phyloP scores from a whole-genome alignment of 2,113 vertebrate species.

The Rhinolophus ferrumequinum region DNA sequence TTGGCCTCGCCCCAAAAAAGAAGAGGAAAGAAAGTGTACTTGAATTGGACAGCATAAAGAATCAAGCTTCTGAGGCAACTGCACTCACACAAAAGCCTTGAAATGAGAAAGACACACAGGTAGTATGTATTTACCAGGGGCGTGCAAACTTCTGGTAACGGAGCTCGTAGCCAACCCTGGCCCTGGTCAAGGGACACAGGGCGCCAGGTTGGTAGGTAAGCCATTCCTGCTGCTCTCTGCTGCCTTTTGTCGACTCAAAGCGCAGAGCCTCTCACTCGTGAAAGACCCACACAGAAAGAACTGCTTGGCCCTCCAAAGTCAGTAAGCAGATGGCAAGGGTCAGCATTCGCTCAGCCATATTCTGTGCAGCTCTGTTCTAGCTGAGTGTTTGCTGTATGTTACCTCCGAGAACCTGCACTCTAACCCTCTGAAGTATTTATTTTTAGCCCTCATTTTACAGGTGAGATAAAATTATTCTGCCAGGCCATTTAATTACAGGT shows the following conservation, averaged over 20 bases:
- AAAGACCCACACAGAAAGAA: not conserved
- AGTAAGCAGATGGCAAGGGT: not conserved
- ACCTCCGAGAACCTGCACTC: not conserved
- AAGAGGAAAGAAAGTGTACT: constrained; percentile 18
- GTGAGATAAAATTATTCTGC: constrained; percentile 45
- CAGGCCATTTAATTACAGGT: constrained; percentile 38
- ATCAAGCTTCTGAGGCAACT: not conserved
- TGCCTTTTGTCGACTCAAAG: not conserved
- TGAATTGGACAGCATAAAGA: constrained; percentile 51
- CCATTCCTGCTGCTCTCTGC: not conserved
- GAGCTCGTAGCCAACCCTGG: not conserved
- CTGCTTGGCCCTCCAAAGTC: not conserved
- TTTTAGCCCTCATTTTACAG: constrained; percentile 47
- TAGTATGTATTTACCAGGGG: not conserved
- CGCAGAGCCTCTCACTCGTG: not conserved
- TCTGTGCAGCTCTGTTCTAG: not conserved
- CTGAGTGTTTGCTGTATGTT: not conserved
- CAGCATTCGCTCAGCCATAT: not conserved
- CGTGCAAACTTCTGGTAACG: not conserved
- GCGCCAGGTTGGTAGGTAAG: not conserved
- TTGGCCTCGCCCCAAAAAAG: not conserved
- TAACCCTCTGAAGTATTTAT: constrained; percentile 41
- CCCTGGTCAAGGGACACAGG: not conserved
- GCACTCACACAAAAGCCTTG: not conserved
- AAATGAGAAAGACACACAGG: not conserved